Conservation (phyloP, 2,888 invertebrate species). For the Cantharis nigra region DNA sequence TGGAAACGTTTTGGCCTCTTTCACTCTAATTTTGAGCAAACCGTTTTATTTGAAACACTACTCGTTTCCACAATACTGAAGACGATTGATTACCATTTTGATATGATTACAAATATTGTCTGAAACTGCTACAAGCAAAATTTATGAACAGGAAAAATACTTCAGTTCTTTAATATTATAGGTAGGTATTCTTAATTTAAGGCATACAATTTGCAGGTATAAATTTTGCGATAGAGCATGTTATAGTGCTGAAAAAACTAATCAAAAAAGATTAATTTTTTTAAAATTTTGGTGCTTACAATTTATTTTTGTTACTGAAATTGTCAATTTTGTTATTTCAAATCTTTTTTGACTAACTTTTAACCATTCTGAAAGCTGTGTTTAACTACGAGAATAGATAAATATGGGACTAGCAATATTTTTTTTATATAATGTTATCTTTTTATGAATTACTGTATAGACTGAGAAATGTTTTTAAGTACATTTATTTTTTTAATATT, state of each 20-base stretch:
- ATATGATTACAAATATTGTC: conserved; percentile 1
- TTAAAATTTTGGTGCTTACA: neutral
- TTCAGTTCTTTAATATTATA: conserved; percentile 28
- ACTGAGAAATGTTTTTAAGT: conserved; percentile 27
- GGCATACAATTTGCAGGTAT: conserved; percentile 34
- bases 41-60: neutral
- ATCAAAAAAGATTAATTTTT: conserved; percentile 8
- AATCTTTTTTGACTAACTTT: conserved; percentile 19
- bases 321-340: neutral
- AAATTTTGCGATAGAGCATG: conserved; percentile 30
- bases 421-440: conserved; percentile 16
- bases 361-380: conserved; percentile 28
- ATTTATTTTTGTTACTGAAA: neutral
- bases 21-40: neutral
- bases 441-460: conserved; percentile 30
- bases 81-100: neutral
- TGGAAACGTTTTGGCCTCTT: neutral
- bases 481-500: conserved; percentile 26
- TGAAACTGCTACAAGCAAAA: neutral
- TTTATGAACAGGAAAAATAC: conserved; percentile 3
- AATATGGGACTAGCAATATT: conserved; percentile 29
- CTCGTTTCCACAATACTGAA: neutral
- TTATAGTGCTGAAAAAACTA: conserved; percentile 25
- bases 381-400: conserved; percentile 30
- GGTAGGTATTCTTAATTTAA: conserved; percentile 33